Evolutionary conservation across 1,140 invertebrate genomes (phyloP), one percentile per base, ranked within the genome.

Genomic region (Drosophila aff.): DNA sequence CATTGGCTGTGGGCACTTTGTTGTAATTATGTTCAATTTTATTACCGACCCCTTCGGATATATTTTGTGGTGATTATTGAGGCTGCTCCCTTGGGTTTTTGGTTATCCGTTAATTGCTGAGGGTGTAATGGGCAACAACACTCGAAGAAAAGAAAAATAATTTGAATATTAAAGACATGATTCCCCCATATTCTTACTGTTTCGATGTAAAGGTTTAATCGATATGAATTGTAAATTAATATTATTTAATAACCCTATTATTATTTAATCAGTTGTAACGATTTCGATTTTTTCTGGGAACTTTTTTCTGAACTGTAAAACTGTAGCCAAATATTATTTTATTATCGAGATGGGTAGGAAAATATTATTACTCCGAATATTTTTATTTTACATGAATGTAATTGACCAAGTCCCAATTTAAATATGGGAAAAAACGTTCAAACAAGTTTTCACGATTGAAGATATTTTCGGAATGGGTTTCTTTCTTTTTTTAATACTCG

Each of bases 11-110:
- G 46, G 63, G 67, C 81, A 43, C 66, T 72, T 68, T 78, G 61
- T 87, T 81, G 84, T 87, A 87, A 87, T 87, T 87, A 87, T 87
- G 85, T 89, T 87, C 89, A 90, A 89, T 89, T 89, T 89, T 81
- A 89, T 84, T 89, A 78, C 74, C 58, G n/a, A 16, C 57, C 67
- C 46, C 46, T 28, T 53, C 31, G 41, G 28, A 40, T 43, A 52
- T 38, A 61, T 78, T 55, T 68, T 68, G 49, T 77, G 65, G 57
- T 68, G 65, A 77, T 77, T 73, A 73, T 73, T 73, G 28, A 44
- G 53, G 46, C 26, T 44, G 68, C 28, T 61, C 23, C 18, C 13
- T 44, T 60, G 38, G 74, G 73, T 66, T 79, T 78, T 63, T 44
- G 71, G 50, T 47, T 64, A 49, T 53, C 50, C 76, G 40, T 62